Percentiles rank a stretch among this genome's conserved stretches.
phyloP scores from a whole-genome alignment of 2,113 vertebrate species.

The human region DNA sequence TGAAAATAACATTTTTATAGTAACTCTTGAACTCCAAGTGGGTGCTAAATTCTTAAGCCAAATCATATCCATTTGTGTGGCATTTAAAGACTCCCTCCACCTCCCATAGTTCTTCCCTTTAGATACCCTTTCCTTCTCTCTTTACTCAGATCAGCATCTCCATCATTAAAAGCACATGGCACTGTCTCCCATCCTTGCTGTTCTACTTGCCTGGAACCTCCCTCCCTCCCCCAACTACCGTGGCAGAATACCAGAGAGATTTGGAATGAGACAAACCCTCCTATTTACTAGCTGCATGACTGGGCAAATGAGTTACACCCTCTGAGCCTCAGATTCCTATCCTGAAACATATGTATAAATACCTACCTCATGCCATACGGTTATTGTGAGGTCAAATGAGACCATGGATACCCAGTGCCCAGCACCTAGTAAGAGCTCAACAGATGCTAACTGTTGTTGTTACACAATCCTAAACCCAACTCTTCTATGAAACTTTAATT shows the following conservation, averaged over 20 bases:
- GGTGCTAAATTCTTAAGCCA: neutral
- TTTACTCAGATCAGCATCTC: neutral
- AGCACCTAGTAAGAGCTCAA: neutral
- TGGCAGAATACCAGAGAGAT: neutral
- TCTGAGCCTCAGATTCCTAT: neutral
- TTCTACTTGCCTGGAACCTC: neutral
- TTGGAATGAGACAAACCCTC: neutral
- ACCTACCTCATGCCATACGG: neutral
- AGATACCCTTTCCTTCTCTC: neutral
- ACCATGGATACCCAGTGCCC: neutral
- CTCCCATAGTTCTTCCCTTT: neutral
- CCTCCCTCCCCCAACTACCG: neutral
- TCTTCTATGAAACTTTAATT: neutral
- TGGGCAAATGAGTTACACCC: neutral
- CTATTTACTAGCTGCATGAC: neutral
- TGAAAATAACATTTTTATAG: neutral
- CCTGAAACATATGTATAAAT: neutral
- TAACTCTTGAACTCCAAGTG: neutral
- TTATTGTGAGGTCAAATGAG: neutral
- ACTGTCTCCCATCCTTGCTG: neutral
- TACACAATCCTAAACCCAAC: neutral
- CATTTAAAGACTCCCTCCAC: neutral
- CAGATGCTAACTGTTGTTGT: neutral
- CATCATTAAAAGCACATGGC: neutral
- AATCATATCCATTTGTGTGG: neutral